phyloP scores from a whole-genome alignment of 2,888 invertebrate species.

The Sinodicranocentrus sp. region DNA sequence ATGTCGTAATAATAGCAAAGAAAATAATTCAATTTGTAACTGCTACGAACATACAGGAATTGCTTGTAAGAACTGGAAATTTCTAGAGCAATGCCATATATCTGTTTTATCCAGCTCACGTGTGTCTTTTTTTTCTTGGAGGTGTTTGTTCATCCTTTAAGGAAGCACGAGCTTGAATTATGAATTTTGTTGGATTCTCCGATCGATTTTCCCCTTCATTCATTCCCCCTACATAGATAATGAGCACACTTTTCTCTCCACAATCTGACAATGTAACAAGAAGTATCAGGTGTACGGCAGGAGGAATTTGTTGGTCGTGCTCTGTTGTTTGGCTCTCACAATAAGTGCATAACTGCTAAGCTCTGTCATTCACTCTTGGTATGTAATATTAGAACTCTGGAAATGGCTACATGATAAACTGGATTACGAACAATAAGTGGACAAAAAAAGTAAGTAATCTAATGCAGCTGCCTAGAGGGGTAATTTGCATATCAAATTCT shows the following conservation, averaged over 20 bases:
- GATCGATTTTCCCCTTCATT: constrained; percentile 35
- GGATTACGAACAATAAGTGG: background rate
- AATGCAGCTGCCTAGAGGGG: constrained; percentile 7
- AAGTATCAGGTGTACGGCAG: constrained; percentile 1
- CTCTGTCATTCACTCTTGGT: no score
- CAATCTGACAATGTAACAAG: background rate
- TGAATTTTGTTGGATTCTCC: constrained; percentile 11
- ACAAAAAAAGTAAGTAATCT: background rate
- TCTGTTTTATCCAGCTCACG: no score
- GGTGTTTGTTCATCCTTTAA: no score
- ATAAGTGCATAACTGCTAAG: no score
- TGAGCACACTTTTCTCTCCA: constrained; percentile 13
- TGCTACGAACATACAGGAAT: no score
- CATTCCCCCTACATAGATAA: constrained; percentile 23
- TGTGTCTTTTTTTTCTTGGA: no score
- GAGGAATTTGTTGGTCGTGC: no score
- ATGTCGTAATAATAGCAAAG: no score
- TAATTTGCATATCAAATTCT: constrained; percentile 3
- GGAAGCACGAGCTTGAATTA: constrained; percentile 23
- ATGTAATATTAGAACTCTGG: no score
- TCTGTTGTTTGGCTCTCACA: background rate
- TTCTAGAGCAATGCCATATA: no score
- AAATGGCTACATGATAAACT: background rate
- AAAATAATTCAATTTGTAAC: no score
- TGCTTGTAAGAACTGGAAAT: no score